Base-by-base conservation (phyloP, 2,888 invertebrate genomes). In the Peribatodes rhomboidaria region DNA sequence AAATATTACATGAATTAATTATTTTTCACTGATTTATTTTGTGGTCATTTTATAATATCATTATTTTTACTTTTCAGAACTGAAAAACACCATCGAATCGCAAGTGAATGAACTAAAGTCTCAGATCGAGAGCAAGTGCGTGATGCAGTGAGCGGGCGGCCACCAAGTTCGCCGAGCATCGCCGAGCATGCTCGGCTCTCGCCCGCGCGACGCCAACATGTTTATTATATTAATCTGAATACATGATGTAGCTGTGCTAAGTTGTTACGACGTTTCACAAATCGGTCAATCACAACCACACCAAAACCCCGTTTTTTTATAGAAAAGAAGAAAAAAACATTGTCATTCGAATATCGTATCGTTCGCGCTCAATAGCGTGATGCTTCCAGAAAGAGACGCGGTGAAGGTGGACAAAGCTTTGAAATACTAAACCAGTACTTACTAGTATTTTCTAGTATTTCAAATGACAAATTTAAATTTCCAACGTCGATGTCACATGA, bases 1-100 rank as follows among this genome's bases (percentile, higher is more conserved):
- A n/a, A n/a, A n/a, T n/a, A n/a, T n/a, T n/a, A n/a, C n/a, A n/a
- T n/a, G n/a, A 27, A 27, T 4, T 27, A 6, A 4, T 27, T 6
- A 6, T 27, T 6, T 27, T 27, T 6, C 27, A 27, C 6, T 27
- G 27, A n/a, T n/a, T 27, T 6, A 27, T 27, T 27, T 27, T 27
- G 2, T 4, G 27, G 6, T 27, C 2, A 27, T 27, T 2, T 27
- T 52, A 61, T 33, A 44, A 13, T 44, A 14, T 61, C 33, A 27
- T 52, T 20, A 8, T 60, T 42, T 66, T 62, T 13, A 35, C 14
- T 13, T 97, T 97, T 80, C 97, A 98, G 98, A 98, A 95, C 94
- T 98, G 95, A 98, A 98, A 96, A 98, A 98, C 95, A 97, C 98
- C 94, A 96, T 98, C 95, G 98, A 98, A 95, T 97, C 98, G 92